Conservation (phyloP, 2,113 vertebrate species). For the Anolis carolinensis region DNA sequence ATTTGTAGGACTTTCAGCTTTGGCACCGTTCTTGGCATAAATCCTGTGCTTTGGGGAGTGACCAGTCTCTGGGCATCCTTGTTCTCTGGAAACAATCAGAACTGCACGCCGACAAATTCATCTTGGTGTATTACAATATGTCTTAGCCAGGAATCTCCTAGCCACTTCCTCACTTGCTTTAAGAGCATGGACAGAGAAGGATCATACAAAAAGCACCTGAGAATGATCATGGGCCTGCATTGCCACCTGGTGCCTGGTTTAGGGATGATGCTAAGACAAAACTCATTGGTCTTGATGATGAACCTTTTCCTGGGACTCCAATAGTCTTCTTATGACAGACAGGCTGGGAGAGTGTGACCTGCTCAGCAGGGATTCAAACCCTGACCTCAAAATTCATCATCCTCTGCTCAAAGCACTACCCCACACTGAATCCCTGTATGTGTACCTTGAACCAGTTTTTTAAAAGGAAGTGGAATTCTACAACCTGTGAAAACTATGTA, state of each 20-base stretch:
- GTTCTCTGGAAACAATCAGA: neutral
- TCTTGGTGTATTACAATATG: neutral
- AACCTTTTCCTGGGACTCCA: neutral
- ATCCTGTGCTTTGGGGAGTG: neutral
- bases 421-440: neutral
- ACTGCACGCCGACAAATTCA: neutral
- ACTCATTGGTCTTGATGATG: neutral
- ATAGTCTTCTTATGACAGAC: neutral
- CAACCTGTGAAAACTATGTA: neutral
- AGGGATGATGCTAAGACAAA: neutral
- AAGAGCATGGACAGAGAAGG: neutral
- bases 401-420: too few relatives aligned
- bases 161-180: neutral
- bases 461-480: neutral
- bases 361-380: too few relatives aligned
- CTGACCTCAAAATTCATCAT: too few relatives aligned
- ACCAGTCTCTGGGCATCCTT: neutral
- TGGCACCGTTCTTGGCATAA: neutral
- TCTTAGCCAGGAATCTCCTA: neutral
- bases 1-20: neutral
- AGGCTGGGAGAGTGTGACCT: too few relatives aligned
- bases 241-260: conserved; percentile 63
- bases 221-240: conserved; percentile 19
- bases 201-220: neutral
- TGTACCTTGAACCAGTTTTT: neutral